Base-by-base conservation (phyloP, 2,113 vertebrate species). In the Ophiodon elongatus region DNA sequence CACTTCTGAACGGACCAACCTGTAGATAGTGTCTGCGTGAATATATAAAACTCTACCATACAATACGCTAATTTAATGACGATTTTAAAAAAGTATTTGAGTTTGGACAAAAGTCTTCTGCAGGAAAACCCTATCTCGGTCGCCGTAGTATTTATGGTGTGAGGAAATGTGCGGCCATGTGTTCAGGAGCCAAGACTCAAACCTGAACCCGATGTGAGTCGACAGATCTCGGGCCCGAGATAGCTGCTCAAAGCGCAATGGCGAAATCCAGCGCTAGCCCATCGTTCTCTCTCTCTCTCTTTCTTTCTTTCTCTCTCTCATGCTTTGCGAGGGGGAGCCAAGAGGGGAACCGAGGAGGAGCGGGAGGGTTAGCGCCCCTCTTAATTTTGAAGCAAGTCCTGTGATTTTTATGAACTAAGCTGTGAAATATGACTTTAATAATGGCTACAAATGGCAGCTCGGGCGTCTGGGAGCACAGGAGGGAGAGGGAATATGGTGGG, bases 341-440 rank as follows among this genome's bases (percentile, higher is more conserved):
- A 23, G 31, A n/a, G 31, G 63, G 63, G 54, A 77, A 21, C 0
- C 1, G 25, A 52, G 35, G 37, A 8, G 71, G 66, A 2, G 56
- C 29, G 25, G 2, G 64, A 17, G 27, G 80, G 56, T 71, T 60
- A 82, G 87, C 88, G 85, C 76, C 75, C 85, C 80, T 73, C 70
- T 88, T 92, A 83, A 94, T 93, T 45, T 92, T 89, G 80, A 86
- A 90, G 84, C 83, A 50, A 84, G 84, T 85, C 76, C 79, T 83
- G 77, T 19, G 59, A 83, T 91, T 92, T 59, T 93, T 89, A 91
- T 84, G 79, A 93, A 89, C 83, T 80, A 86, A 87, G 84, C 88
- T 90, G 92, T 93, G 90, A 95, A 95, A 95, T 94, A 94, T 92
- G 93, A 94, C 92, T 93, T 93, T 92, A 94, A 94, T 94, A 95